These are phyloP conservation scores for Polydesmus complanatus DNA, from an alignment of 2,888 invertebrate genomes.

Conservation along the genomic window DNA sequence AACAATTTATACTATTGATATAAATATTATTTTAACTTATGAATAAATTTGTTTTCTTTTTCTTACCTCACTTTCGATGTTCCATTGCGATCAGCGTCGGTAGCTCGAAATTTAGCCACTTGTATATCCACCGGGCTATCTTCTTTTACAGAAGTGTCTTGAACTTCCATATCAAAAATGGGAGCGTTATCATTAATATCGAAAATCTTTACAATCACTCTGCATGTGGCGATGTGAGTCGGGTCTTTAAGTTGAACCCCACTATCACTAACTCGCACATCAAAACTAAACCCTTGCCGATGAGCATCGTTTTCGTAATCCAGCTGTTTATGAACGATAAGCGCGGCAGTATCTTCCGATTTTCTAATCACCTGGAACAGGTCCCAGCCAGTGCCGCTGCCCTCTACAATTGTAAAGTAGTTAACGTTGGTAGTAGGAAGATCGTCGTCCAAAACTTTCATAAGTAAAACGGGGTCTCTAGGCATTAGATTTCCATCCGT, in stretches of 20 bases:
- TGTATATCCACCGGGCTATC: constrained; percentile 29
- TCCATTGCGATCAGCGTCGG: constrained; percentile 35
- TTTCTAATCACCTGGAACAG: constrained; percentile 8
- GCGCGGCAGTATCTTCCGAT: neutral
- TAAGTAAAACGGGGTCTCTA: constrained; percentile 13
- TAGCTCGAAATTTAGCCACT: constrained; percentile 33
- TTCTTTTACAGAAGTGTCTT: constrained; percentile 25
- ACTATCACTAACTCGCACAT: constrained; percentile 16
- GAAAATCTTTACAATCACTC: constrained; percentile 32
- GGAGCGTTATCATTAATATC: constrained; percentile 95
- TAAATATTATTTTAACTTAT: too few species aligned
- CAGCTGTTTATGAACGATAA: constrained; percentile 8
- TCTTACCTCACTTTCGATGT: constrained; percentile 24
- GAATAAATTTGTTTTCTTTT: too few species aligned
- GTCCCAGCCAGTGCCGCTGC: constrained; percentile 18
- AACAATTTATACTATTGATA: too few species aligned
- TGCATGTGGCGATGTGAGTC: constrained; percentile 12
- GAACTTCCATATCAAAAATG: constrained; percentile 47
- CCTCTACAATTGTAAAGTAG: constrained; percentile 13
- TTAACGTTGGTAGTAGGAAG: constrained; percentile 18
- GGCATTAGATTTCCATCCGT: constrained; percentile 15
- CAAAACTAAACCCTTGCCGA: constrained; percentile 15
- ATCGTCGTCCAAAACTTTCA: constrained; percentile 19
- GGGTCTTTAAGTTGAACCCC: constrained; percentile 12
- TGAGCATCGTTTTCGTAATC: constrained; percentile 18